Base-by-base conservation (phyloP, 1,140 invertebrate species). In the Trissolcus basalis region DNA sequence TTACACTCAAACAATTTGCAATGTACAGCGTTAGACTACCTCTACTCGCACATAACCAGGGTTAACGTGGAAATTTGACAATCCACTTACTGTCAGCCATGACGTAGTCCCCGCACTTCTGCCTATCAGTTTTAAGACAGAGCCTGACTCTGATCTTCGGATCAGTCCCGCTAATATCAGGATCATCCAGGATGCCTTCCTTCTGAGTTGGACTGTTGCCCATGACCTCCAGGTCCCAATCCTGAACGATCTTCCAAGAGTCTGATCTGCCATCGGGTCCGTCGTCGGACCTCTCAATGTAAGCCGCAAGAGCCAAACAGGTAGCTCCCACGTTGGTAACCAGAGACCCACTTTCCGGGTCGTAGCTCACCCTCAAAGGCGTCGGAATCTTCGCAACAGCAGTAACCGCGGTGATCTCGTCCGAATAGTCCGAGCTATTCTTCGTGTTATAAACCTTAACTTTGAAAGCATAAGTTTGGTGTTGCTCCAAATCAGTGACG, bases 391-490 rank as follows among this genome's bases (percentile, higher is more conserved):
- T 91, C 65, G 96, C 94, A 0, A 96, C 93, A 56, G 94, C 92
- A 0, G 95, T 97, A 0, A 92, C 93, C 4, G 92, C 92, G 9
- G 91, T 89, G 0, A 95, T 91, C 82, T 96, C 94, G 60, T 95
- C 93, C 0, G 96, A 96, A 81, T 94, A 96, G 59, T 95, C 93
- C 19, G 95, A 96, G 49, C 92, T 91, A 8, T 94, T 95, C 83
- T 95, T 95, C 0, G 93, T 93, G 81, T 96, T 97, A 59, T 94
- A 90, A 0, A 95, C 95, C 88, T 95, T 95, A 14, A 96, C 91
- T 89, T 95, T 95, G 82, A 96, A 96, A 0, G 92, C 88, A 80
- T 96, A 96, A 7, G 90, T 92, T 78, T 94, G 94, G 81, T 96
- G 94, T 80, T 96, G 95, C 8, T 96, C 93, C 1, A 97, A 87